Evolutionary conservation across 1,140 invertebrate species (phyloP).

Genomic region (Apis mellifera): Amel_HAv3.1 CM009934.2:11314001-11314500

Average conservation of each 20-base stretch:
- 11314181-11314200: slow-evolving; percentile 74
- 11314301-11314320: no score
- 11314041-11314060: slow-evolving; percentile 78
- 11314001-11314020: slow-evolving; percentile 20
- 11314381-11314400: slow-evolving; percentile 28
- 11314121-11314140: slow-evolving; percentile 47
- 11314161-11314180: slow-evolving; percentile 80
- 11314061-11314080: slow-evolving; percentile 78
- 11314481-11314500: background rate
- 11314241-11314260: slow-evolving; percentile 81
- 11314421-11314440: background rate
- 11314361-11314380: slow-evolving; percentile 64
- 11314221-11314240: slow-evolving; percentile 81
- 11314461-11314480: background rate
- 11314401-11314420: no score
- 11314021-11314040: slow-evolving; percentile 71
- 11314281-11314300: background rate
- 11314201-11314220: slow-evolving; percentile 79
- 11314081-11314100: slow-evolving; percentile 64
- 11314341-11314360: slow-evolving; percentile 39
- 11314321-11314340: no score
- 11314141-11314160: slow-evolving; percentile 82
- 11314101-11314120: slow-evolving; percentile 65
- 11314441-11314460: no score
- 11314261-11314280: slow-evolving; percentile 62